These are phyloP conservation scores for Rutpela maculata DNA, from an alignment of 2,888 invertebrate genomes.

Conservation along the genomic window DNA sequence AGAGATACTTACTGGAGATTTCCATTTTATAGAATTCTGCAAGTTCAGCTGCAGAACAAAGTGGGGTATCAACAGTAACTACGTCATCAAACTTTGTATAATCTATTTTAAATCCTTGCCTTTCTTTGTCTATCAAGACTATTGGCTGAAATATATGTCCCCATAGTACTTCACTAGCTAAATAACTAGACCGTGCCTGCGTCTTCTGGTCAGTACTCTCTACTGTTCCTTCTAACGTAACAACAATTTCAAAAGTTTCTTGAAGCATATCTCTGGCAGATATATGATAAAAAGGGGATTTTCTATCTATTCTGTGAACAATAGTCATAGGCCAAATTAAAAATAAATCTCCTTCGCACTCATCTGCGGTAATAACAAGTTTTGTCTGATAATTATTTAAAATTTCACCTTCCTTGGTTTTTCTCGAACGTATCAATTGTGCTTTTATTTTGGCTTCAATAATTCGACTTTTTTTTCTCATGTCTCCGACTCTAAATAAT, in stretches of 20 bases:
- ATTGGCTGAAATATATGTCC: constrained; percentile 90
- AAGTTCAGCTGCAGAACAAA: constrained; percentile 85
- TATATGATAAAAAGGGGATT: constrained; percentile 91
- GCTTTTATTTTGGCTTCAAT: constrained; percentile 93
- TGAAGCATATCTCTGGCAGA: constrained; percentile 79
- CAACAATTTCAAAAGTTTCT: constrained; percentile 49
- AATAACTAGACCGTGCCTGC: constrained; percentile 87
- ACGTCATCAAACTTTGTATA: constrained; percentile 90
- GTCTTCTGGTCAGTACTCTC: constrained; percentile 91
- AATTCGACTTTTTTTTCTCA: constrained; percentile 84
- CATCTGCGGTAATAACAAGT: constrained; percentile 79
- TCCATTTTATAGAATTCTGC: constrained; percentile 73
- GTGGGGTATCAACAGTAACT: constrained; percentile 87
- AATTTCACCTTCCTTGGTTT: constrained; percentile 88
- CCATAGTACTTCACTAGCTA: constrained; percentile 88
- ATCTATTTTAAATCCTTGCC: constrained; percentile 85
- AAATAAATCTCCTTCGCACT: constrained; percentile 90
- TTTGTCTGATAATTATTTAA: constrained; percentile 89
- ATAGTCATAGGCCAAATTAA: constrained; percentile 97
- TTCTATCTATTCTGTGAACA: constrained; percentile 90
- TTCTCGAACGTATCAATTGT: constrained; percentile 84
- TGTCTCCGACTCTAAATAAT: constrained; percentile 92
- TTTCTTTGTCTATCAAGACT: constrained; percentile 82
- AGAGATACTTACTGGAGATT: background rate
- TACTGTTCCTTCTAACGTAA: constrained; percentile 73